Conservation (phyloP, 2,113 vertebrate genomes). For the Triplophysa dalaica region DNA sequence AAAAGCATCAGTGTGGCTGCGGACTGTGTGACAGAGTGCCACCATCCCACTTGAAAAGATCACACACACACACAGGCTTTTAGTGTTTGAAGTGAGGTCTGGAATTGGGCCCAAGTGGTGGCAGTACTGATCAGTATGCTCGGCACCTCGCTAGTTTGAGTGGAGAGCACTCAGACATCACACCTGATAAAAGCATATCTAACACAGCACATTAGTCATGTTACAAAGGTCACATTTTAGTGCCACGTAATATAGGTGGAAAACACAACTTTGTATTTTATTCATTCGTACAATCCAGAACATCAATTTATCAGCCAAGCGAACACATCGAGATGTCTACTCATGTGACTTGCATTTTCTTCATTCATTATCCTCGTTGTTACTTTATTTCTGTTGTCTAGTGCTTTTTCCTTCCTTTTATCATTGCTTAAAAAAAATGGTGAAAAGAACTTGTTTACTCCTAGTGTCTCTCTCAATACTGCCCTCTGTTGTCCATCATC, state of each 20-base stretch:
- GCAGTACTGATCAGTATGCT: conserved; percentile 69
- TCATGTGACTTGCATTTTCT: neutral
- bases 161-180: conserved; percentile 29
- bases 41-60: conserved; percentile 36
- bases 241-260: neutral
- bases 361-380: neutral
- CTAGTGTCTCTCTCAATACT: conserved; percentile 25
- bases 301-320: neutral
- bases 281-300: neutral
- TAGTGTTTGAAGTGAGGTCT: conserved; percentile 61
- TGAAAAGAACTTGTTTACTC: neutral
- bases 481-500: conserved; percentile 57
- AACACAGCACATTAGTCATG: neutral
- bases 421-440: neutral
- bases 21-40: conserved; percentile 49
- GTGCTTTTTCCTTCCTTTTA: neutral
- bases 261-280: neutral
- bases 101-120: conserved; percentile 57
- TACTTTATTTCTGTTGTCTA: neutral
- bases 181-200: conserved; percentile 21
- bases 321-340: neutral
- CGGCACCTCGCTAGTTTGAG: neutral
- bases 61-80: conserved; percentile 50
- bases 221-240: neutral
- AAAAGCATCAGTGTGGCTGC: conserved; percentile 59